These are phyloP conservation scores for Esperia sulphurella DNA, from an alignment of 2,888 invertebrate genomes.

Conservation along the genomic window DNA sequence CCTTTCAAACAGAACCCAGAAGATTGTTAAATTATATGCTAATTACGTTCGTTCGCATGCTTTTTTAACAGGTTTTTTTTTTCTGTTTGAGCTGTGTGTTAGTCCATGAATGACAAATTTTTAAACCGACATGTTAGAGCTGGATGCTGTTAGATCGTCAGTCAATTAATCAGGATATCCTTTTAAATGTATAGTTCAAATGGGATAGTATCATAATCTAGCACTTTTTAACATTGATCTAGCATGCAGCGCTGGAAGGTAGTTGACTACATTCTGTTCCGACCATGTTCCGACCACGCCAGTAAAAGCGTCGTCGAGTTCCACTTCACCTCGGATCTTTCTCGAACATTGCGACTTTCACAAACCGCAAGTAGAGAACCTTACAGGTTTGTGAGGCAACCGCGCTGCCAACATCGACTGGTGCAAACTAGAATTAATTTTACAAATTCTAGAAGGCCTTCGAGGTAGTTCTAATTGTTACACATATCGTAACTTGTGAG, in stretches of 20 bases:
- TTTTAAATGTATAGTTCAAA: not conserved
- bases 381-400: not conserved
- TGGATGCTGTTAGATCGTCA: too few relatives aligned
- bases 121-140: too few relatives aligned
- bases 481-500: not conserved
- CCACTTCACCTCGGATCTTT: slow-evolving; percentile 15
- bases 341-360: slow-evolving; percentile 16
- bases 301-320: slow-evolving; percentile 2
- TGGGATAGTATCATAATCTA: not conserved
- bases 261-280: not conserved
- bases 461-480: not conserved
- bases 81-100: too few relatives aligned
- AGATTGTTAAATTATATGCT: too few relatives aligned
- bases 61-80: too few relatives aligned
- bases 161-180: too few relatives aligned
- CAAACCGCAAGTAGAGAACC: slow-evolving; percentile 3
- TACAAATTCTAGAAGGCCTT: slow-evolving; percentile 1
- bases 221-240: not conserved
- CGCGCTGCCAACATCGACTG: not conserved
- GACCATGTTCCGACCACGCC: not conserved
- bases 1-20: too few relatives aligned
- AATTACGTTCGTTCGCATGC: too few relatives aligned
- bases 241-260: not conserved
- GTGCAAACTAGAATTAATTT: slow-evolving; percentile 2
- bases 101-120: too few relatives aligned